Base-by-base conservation (phyloP, 2,797 vertebrate genomes). In the Gymnoscopelus braueri region DNA sequence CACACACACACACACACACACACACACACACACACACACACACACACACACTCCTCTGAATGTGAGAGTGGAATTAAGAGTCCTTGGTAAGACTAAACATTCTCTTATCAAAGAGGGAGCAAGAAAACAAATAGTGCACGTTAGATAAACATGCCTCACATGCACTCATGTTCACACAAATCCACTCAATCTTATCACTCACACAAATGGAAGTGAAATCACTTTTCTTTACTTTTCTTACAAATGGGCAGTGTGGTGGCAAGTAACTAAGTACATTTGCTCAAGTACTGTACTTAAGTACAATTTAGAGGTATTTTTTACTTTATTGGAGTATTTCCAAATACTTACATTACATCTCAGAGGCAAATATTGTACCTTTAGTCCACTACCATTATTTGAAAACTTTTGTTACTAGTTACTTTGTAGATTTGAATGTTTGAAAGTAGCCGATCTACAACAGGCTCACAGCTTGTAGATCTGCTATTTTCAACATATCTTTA, bases 41-140 rank as follows among this genome's bases (percentile, higher is more conserved):
- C 26, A 29, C 26, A 29, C 26, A 2, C 26, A 29, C 26, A 29
- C 26, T 3, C 26, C 26, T 78, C 72, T 78, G 75, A 84, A 83
- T 75, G 74, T 74, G 62, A 69, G 68, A 84, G 78, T 77, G 51
- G 77, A 84, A 82, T 86, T 75, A 77, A 72, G 51, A 77, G 71
- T 51, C 80, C 79, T 88, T 81, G 64, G 70, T 73, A 65, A 67
- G 48, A 60, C 69, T 72, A 87, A 88, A 87, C 83, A 82, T 79
- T 71, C 82, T 74, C 75, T 77, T 84, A 84, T 86, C 81, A 15
- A 0, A 63, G 71, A 76, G 66, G 29, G 71, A 77, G 81, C 49
- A 77, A 70, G 62, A 77, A 86, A 83, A 85, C 66, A 84, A 85
- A 89, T 77, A 65, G 55, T 48, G 60, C 26, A 1, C 73, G 81